A percentile compares a stretch with the other conserved stretches of the same genome.
Conservation (phyloP, 2,888 invertebrate species). For the Sphecodes monilicornis region DNA sequence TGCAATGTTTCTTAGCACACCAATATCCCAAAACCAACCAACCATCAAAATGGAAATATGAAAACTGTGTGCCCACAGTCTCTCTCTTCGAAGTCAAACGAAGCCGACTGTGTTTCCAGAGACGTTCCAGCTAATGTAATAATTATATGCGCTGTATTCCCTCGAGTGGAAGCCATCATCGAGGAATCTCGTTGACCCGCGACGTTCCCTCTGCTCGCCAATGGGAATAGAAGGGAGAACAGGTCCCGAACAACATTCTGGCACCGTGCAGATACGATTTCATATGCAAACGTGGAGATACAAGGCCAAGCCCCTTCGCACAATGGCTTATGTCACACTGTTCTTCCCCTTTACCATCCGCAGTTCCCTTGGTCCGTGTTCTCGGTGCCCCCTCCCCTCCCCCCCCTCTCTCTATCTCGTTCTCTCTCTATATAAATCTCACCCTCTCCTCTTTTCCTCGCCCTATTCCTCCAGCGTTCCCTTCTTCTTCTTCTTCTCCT, state of each 20-base stretch:
- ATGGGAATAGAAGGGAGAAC: conserved; percentile 59
- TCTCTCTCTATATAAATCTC: no score
- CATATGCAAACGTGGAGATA: conserved; percentile 68
- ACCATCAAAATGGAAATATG: no score
- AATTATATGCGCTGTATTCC: conserved; percentile 61
- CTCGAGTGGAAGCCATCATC: conserved; percentile 50
- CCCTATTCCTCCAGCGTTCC: not conserved
- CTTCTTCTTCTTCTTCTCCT: conserved; percentile 8
- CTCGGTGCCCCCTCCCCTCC: conserved; percentile 16
- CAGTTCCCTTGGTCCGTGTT: not conserved
- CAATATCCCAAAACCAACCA: no score
- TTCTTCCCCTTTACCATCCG: conserved; percentile 8
- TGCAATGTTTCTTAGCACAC: no score
- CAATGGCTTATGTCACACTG: conserved; percentile 70
- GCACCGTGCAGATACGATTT: conserved; percentile 53
- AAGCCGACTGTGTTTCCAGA: not conserved
- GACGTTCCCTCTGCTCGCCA: conserved; percentile 32
- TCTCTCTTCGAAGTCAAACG: not conserved
- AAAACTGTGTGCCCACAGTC: not conserved
- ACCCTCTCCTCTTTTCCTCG: not conserved
- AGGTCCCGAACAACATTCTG: conserved; percentile 58
- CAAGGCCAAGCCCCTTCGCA: conserved; percentile 62
- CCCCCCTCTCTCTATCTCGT: not conserved
- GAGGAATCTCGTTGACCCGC: conserved; percentile 64
- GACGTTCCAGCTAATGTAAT: conserved; percentile 36